Percentiles rank a stretch among this genome's conserved stretches.
Conservation (phyloP, 2,797 vertebrate genomes). For the Valencia hispanica region DNA sequence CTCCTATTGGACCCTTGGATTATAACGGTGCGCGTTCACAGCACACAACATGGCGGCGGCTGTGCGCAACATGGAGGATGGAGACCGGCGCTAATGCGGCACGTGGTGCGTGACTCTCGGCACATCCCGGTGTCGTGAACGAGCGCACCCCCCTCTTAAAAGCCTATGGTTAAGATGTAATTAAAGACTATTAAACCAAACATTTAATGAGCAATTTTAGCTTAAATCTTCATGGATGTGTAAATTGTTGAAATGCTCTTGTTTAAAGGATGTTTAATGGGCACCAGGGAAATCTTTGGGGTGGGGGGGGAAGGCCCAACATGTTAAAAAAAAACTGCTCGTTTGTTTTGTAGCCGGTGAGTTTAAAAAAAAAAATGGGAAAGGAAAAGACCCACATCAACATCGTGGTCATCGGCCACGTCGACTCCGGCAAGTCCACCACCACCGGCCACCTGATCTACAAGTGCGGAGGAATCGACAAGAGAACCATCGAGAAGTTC, state of each 20-base stretch:
- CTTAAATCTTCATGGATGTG: too few relatives aligned
- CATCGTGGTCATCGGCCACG: slow-evolving; percentile 85
- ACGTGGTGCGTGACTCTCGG: slow-evolving; percentile 57
- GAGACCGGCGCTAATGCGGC: slow-evolving; percentile 28
- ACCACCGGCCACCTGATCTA: slow-evolving; percentile 84
- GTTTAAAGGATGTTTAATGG: too few relatives aligned
- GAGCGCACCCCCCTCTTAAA: not conserved
- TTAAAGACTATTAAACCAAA: too few relatives aligned
- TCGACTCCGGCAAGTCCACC: slow-evolving; percentile 85
- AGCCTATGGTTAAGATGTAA: too few relatives aligned
- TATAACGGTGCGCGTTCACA: slow-evolving; percentile 38
- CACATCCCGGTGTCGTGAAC: slow-evolving; percentile 7
- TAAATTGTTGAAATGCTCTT: too few relatives aligned
- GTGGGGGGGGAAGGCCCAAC: too few relatives aligned
- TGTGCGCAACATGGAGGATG: slow-evolving; percentile 76
- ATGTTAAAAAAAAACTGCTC: too few relatives aligned
- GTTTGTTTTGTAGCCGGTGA: slow-evolving; percentile 56
- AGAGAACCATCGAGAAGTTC: slow-evolving; percentile 86
- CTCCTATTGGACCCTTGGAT: slow-evolving; percentile 30
- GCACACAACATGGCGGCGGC: slow-evolving; percentile 83
- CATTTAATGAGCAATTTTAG: too few relatives aligned
- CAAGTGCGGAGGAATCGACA: slow-evolving; percentile 84
- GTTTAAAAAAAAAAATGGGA: slow-evolving; percentile 75
- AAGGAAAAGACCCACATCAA: slow-evolving; percentile 86
- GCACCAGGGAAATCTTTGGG: too few relatives aligned